Percentiles rank a stretch among this genome's conserved stretches.
These are phyloP conservation scores for Aplochiton taeniatus DNA, from an alignment of 2,797 vertebrate species.

Conservation along the genomic window DNA sequence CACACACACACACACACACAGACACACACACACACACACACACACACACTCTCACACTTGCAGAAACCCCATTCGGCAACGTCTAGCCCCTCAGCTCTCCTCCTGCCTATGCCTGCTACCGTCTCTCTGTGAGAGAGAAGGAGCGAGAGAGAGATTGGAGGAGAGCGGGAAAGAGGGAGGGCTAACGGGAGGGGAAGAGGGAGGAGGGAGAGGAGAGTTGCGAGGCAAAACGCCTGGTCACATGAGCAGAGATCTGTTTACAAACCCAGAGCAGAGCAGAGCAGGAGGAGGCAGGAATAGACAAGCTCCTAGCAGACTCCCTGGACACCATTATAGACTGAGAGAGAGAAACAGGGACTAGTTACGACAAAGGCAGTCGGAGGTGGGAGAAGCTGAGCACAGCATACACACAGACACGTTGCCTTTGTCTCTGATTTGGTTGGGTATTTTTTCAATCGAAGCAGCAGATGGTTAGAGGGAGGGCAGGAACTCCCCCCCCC, in stretches of 20 bases:
- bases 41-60: slow-evolving; percentile 20
- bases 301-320: slow-evolving; percentile 41
- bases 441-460: slow-evolving; percentile 65
- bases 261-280: slow-evolving; percentile 72
- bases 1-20: slow-evolving; percentile 47
- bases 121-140: slow-evolving; percentile 6
- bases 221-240: slow-evolving; percentile 85
- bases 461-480: slow-evolving; percentile 79
- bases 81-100: slow-evolving; percentile 65
- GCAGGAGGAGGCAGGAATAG: slow-evolving; percentile 33
- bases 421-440: slow-evolving; percentile 64
- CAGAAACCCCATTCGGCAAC: slow-evolving; percentile 62
- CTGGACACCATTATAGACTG: slow-evolving; percentile 60
- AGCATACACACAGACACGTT: slow-evolving; percentile 42
- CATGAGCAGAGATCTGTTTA: slow-evolving; percentile 86
- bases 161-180: slow-evolving; percentile 61
- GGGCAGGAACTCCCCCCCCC: slow-evolving; percentile 69
- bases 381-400: slow-evolving; percentile 59
- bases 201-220: slow-evolving; percentile 73
- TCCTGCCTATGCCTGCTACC: slow-evolving; percentile 52
- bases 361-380: slow-evolving; percentile 70
- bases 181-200: slow-evolving; percentile 30
- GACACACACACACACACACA: slow-evolving; percentile 54
- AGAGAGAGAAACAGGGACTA: slow-evolving; percentile 56
- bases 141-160: slow-evolving; percentile 64